Percentiles rank a stretch among this genome's conserved stretches.
These are phyloP conservation scores for Caenorhabditis inopinata DNA, from an alignment of 1,140 invertebrate genomes.

Conservation along the genomic window DNA sequence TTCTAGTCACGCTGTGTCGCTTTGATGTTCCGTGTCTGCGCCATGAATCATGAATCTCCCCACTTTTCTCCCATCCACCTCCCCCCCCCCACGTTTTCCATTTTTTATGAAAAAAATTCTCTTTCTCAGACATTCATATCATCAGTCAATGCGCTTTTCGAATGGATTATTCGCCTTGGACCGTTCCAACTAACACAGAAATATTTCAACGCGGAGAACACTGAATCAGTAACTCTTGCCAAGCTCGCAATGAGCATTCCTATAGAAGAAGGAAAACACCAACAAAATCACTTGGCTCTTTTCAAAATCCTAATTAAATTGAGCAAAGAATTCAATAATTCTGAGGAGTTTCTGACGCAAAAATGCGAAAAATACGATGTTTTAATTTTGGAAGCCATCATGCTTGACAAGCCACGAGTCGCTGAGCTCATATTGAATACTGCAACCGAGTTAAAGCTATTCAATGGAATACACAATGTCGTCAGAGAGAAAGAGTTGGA, in stretches of 20 bases:
- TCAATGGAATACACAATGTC: constrained; percentile 28
- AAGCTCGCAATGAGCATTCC: background rate
- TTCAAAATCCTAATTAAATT: constrained; percentile 30
- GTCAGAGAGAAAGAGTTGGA: constrained; percentile 12
- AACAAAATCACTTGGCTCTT: constrained; percentile 24
- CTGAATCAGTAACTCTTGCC: background rate
- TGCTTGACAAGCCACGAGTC: background rate
- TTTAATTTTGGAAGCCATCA: background rate
- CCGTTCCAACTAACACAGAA: constrained; percentile 2
- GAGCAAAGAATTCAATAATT: constrained; percentile 24
- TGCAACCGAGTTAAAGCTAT: background rate
- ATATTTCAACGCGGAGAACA: background rate
- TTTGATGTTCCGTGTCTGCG: too few relatives aligned
- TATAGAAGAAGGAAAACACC: background rate
- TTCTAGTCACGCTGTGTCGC: too few relatives aligned
- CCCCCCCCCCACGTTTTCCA: too few relatives aligned
- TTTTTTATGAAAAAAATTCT: background rate
- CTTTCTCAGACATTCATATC: constrained; percentile 21
- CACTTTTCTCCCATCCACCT: background rate
- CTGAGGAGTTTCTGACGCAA: background rate
- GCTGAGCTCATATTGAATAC: background rate
- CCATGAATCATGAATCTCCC: too few relatives aligned
- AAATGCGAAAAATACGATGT: constrained; percentile 19
- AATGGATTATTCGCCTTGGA: constrained; percentile 1
- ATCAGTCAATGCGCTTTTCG: background rate